Evolutionary conservation across 2,797 vertebrate species (phyloP).

Genomic region (Microhierax caerulescens): DNA sequence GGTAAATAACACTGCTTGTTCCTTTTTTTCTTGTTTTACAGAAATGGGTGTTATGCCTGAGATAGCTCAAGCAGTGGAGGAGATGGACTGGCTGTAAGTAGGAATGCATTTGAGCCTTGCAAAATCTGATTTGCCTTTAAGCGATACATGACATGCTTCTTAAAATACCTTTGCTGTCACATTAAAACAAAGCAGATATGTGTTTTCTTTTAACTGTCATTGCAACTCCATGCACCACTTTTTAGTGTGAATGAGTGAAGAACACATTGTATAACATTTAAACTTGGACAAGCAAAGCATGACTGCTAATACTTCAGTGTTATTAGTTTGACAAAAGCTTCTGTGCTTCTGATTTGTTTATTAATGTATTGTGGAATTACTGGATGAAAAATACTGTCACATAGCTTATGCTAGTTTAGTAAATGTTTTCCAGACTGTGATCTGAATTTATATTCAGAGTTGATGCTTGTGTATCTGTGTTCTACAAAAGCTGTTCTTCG

Average conservation of each 20-base stretch:
- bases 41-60: slow-evolving; percentile 99
- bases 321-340: not conserved
- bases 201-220: not conserved
- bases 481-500: not conserved
- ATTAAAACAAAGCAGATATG: not conserved
- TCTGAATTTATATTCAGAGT: not conserved
- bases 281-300: not conserved
- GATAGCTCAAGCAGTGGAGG: slow-evolving; percentile 96
- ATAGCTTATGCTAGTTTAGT: not conserved
- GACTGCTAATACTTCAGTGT: not conserved
- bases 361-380: not conserved
- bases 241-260: not conserved
- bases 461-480: not conserved
- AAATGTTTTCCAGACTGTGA: not conserved
- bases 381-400: not conserved
- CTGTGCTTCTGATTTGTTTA: not conserved
- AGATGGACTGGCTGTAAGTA: slow-evolving; percentile 99
- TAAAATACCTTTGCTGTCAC: not conserved
- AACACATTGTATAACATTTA: not conserved
- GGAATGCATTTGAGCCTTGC: not conserved
- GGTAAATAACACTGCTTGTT: not conserved
- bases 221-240: accelerated
- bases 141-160: accelerated
- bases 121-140: not conserved
- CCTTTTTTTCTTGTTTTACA: slow-evolving; percentile 18